Base-by-base conservation (phyloP, 2,113 vertebrate genomes). In the Electrona antarctica region DNA sequence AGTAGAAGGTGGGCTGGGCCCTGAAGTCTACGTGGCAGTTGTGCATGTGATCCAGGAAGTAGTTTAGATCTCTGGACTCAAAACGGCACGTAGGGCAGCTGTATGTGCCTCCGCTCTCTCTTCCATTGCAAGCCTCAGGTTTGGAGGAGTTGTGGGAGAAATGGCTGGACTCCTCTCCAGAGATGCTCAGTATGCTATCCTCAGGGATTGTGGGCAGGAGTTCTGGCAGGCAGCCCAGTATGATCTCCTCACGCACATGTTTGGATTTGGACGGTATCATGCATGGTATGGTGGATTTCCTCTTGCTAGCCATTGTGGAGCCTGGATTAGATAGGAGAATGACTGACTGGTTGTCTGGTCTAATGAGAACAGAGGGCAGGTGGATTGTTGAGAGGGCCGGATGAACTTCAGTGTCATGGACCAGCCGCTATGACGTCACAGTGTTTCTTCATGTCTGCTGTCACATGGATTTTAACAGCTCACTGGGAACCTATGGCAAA, bases 261-360 rank as follows among this genome's bases (percentile, higher is more conserved):
- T 94, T 92, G 1, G 93, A 94, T 93, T 98, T 98, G 71, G 96
- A 92, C 46, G 97, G 96, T 91, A 99, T 99, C 97, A 99, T 99
- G 89, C 97, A 99, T 15, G 97, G 97, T 15, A 96, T 95, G 48
- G 96, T 98, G 80, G 97, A 98, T 90, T 99, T 99, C 89, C 97
- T 95, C 90, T 99, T 99, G 93, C 97, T 99, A 86, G 97, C 97
- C 97, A 99, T 99, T 33, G 66, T 81, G 79, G 61, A 71, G 79
- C 80, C 69, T 74, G 64, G 80, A 77, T 82, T 73, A 54, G 84
- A 82, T 84, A 84, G 79, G 66, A 81, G 74, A 76, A 80, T 76
- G 85, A 85, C 73, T 74, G 87, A 77, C 73, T 86, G 73, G 74
- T 85, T 83, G 81, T 86, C 82, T 69, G 59, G 83, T 73, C 69